phyloP scores from a whole-genome alignment of 2,888 invertebrate genomes.

The Phragmatobia fuliginosa region DNA sequence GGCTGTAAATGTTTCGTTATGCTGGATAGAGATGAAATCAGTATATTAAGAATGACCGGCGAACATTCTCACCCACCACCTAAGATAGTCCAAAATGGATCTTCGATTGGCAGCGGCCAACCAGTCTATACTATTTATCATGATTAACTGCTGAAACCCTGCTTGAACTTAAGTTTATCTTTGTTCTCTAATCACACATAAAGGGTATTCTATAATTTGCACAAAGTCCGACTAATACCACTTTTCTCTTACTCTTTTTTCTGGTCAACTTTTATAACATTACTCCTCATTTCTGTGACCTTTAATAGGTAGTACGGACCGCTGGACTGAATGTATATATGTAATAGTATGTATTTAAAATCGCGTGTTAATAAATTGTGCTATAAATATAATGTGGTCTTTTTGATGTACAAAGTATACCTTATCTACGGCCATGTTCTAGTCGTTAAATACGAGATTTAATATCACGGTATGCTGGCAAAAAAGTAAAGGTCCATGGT shows the following conservation, averaged over 20 bases:
- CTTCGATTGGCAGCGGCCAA: not conserved
- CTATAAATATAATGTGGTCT: not conserved
- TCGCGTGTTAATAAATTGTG: not conserved
- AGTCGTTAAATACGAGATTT: too few relatives aligned
- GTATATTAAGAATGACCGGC: conserved; percentile 17
- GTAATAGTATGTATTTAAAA: not conserved
- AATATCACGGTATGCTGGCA: not conserved
- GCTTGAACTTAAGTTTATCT: not conserved
- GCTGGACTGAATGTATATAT: too few relatives aligned
- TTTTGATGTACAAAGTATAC: not conserved
- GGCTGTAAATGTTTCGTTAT: conserved; percentile 33
- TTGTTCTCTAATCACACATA: not conserved
- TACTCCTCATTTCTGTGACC: not conserved
- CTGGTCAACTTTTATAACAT: too few relatives aligned
- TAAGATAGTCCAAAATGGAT: not conserved
- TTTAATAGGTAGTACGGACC: too few relatives aligned
- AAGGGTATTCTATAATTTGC: not conserved
- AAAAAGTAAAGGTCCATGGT: not conserved
- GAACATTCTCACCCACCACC: conserved; percentile 20
- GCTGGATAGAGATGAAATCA: conserved; percentile 9
- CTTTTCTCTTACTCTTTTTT: too few relatives aligned
- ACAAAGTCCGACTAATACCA: not conserved
- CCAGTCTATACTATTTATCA: conserved; percentile 7
- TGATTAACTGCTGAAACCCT: not conserved
- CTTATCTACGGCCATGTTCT: too few relatives aligned